phyloP scores from a whole-genome alignment of 2,888 invertebrate genomes.

The Conomelus anceps region DNA sequence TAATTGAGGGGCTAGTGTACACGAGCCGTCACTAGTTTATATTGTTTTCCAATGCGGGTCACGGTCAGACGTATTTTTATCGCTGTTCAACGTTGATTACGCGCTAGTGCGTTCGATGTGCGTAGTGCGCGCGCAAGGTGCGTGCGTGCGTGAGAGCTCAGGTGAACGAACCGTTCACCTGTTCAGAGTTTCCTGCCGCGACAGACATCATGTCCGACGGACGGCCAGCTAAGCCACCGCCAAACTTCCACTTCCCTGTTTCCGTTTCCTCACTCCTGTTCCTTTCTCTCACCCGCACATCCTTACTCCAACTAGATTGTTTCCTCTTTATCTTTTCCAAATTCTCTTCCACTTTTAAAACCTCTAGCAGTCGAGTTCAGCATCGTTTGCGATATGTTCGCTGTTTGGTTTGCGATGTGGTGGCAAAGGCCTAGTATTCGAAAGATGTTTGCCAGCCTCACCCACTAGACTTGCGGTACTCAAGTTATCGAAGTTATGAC shows the following conservation, averaged over 20 bases:
- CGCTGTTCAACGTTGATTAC: background rate
- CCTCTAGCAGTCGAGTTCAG: background rate
- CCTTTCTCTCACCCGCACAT: background rate
- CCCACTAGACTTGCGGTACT: background rate
- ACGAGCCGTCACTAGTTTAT: background rate
- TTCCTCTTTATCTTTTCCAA: background rate
- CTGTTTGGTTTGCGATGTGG: background rate
- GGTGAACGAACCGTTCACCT: background rate
- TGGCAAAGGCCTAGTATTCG: background rate
- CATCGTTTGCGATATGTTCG: background rate
- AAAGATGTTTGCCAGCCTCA: background rate
- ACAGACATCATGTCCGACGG: background rate
- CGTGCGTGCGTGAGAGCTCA: background rate
- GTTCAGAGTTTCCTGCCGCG: background rate
- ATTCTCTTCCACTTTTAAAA: background rate
- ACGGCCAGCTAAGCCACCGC: no score
- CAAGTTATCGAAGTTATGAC: background rate
- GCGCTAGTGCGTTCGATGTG: background rate
- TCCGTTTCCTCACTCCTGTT: background rate
- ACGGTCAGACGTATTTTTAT: background rate
- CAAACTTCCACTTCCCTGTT: background rate
- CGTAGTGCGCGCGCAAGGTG: background rate
- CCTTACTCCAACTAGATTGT: background rate
- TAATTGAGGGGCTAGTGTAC: background rate
- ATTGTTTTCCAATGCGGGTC: background rate